Percentiles rank a stretch among this genome's conserved stretches.
Conservation (phyloP, 2,888 invertebrate species). For the Nymphalis c-album region DNA sequence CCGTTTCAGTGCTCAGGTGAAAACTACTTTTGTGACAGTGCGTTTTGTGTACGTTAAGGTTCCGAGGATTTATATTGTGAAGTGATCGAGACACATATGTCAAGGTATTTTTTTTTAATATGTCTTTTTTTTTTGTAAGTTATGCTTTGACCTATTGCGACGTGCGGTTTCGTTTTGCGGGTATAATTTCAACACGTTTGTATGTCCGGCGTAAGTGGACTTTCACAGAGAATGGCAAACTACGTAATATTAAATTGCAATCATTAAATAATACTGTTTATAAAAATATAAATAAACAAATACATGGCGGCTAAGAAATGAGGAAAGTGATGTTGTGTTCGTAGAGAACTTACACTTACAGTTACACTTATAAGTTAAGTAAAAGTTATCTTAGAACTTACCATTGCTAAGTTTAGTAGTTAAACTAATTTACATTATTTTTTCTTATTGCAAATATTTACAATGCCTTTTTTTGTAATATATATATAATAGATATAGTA, state of each 20-base stretch:
- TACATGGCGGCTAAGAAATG: too few relatives aligned
- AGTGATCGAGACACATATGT: constrained; percentile 54
- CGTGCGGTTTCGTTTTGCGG: constrained; percentile 62
- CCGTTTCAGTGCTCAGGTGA: constrained; percentile 72
- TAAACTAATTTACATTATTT: too few relatives aligned
- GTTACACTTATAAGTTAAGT: too few relatives aligned
- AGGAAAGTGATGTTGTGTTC: neutral
- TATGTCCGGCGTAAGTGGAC: constrained; percentile 53
- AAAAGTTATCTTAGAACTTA: too few relatives aligned
- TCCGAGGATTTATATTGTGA: constrained; percentile 59
- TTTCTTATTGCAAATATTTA: too few relatives aligned
- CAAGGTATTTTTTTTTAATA: constrained; percentile 58
- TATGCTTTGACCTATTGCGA: constrained; percentile 57
- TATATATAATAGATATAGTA: too few relatives aligned
- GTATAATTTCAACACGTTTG: constrained; percentile 72
- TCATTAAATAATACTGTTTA: neutral
- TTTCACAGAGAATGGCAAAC: constrained; percentile 41
- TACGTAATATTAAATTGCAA: constrained; percentile 20
- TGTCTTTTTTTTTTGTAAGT: constrained; percentile 44
- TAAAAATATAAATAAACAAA: neutral
- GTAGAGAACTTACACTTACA: too few relatives aligned
- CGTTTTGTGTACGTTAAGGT: constrained; percentile 41
- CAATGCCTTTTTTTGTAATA: too few relatives aligned
- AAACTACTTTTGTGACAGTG: constrained; percentile 51
- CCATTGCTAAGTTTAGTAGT: too few relatives aligned